These are phyloP conservation scores for Todiramphus saurophagus DNA, from an alignment of 2,113 vertebrate species.

Conservation along the genomic window DNA sequence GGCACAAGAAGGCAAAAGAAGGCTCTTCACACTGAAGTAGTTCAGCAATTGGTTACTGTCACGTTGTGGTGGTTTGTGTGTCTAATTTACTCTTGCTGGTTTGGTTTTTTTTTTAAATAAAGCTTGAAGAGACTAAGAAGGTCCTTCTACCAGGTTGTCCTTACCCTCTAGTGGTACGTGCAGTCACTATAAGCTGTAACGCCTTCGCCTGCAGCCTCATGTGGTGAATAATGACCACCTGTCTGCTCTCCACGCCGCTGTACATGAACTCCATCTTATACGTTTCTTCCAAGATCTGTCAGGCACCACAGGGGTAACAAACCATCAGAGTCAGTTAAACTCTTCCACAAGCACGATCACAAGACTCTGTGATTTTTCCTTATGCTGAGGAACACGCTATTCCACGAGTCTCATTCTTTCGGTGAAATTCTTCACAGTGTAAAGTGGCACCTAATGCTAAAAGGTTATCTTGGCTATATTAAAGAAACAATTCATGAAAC, in stretches of 20 bases:
- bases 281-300: slow-evolving; percentile 92
- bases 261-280: slow-evolving; percentile 98
- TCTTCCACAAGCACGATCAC: fast-evolving
- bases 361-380: not conserved
- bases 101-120: not conserved
- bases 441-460: not conserved
- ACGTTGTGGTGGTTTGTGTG: fast-evolving
- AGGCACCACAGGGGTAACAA: not conserved
- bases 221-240: slow-evolving; percentile 92
- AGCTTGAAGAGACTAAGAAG: not conserved
- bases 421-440: fast-evolving
- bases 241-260: slow-evolving; percentile 87
- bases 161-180: slow-evolving; percentile 87
- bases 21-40: not conserved
- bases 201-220: slow-evolving; percentile 94
- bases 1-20: not conserved
- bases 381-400: fast-evolving
- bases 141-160: not conserved
- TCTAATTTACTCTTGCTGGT: not conserved
- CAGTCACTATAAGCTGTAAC: slow-evolving; percentile 87
- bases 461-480: not conserved
- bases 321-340: not conserved
- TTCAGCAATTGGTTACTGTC: not conserved
- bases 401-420: not conserved
- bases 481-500: not conserved